phyloP scores from a whole-genome alignment of 1,140 invertebrate genomes.

The Leptinotarsa texana region DNA sequence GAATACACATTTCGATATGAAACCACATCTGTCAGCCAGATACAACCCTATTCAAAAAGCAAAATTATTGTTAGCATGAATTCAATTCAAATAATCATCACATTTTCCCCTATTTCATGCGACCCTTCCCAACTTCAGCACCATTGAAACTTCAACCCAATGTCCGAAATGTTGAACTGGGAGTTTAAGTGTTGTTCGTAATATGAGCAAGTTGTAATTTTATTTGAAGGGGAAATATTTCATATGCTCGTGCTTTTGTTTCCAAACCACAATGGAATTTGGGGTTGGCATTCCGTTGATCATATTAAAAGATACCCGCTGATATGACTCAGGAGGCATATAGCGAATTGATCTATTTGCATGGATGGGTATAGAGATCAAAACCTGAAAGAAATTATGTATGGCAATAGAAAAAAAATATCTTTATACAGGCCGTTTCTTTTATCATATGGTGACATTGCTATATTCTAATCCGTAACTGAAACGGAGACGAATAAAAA shows the following conservation, averaged over 20 bases:
- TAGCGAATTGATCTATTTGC: neutral
- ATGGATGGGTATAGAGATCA: too few species aligned
- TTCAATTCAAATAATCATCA: neutral
- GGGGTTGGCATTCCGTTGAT: constrained; percentile 7
- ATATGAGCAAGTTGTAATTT: neutral
- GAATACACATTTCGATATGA: too few species aligned
- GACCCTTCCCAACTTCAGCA: neutral
- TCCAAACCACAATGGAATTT: neutral
- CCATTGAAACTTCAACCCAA: neutral
- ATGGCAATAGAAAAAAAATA: too few species aligned
- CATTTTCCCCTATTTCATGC: neutral
- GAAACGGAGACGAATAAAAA: too few species aligned
- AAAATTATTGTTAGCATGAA: neutral
- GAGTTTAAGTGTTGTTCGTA: neutral
- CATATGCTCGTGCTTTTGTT: neutral
- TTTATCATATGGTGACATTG: too few species aligned
- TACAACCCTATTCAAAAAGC: too few species aligned
- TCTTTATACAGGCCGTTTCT: too few species aligned
- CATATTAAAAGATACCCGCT: constrained; percentile 2
- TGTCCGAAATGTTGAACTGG: neutral
- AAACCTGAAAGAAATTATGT: too few species aligned
- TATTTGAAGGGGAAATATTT: constrained; percentile 6
- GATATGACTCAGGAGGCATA: neutral
- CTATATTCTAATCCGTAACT: too few species aligned
- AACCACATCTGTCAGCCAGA: too few species aligned